Percentiles rank a stretch among this genome's conserved stretches.
phyloP scores from a whole-genome alignment of 1,140 invertebrate species.

The Calephelis virginiensis region DNA sequence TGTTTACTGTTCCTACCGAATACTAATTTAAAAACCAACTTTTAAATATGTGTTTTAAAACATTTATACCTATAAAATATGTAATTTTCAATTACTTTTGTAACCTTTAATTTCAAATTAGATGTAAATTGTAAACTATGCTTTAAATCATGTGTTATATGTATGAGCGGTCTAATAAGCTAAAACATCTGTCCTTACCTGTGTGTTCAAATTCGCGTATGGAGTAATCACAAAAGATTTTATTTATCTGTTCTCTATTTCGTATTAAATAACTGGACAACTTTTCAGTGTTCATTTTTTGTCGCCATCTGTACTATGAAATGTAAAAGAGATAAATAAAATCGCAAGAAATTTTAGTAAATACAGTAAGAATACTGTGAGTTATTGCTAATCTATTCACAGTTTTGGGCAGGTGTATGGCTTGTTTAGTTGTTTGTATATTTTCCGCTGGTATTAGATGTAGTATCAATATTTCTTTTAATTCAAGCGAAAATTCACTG shows the following conservation, averaged over 20 bases:
- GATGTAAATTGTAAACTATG: conserved; percentile 39
- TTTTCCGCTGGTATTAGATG: conserved; percentile 55
- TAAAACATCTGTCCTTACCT: conserved; percentile 26
- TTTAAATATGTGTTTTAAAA: not conserved
- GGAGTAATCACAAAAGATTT: too few species aligned
- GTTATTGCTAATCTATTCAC: conserved; percentile 26
- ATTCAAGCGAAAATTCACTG: conserved; percentile 63
- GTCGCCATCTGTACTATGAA: too few species aligned
- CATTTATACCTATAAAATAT: conserved; percentile 1
- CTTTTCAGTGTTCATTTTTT: too few species aligned
- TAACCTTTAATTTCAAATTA: conserved; percentile 45
- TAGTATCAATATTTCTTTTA: conserved; percentile 56
- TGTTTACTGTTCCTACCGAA: not conserved
- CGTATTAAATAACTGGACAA: too few species aligned
- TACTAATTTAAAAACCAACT: not conserved
- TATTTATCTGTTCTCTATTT: too few species aligned
- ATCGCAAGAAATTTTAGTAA: too few species aligned
- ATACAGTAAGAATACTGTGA: too few species aligned
- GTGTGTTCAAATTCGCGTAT: too few species aligned
- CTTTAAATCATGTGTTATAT: conserved; percentile 30
- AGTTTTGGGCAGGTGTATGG: conserved; percentile 27
- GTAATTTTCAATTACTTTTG: conserved; percentile 42
- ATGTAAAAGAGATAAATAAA: too few species aligned
- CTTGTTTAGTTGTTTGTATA: conserved; percentile 34
- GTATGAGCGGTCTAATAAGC: conserved; percentile 29